Evolutionary conservation across 2,888 invertebrate species (phyloP), one percentile per base, ranked within the genome.

Genomic region (Perizoma affinitatum): DNA sequence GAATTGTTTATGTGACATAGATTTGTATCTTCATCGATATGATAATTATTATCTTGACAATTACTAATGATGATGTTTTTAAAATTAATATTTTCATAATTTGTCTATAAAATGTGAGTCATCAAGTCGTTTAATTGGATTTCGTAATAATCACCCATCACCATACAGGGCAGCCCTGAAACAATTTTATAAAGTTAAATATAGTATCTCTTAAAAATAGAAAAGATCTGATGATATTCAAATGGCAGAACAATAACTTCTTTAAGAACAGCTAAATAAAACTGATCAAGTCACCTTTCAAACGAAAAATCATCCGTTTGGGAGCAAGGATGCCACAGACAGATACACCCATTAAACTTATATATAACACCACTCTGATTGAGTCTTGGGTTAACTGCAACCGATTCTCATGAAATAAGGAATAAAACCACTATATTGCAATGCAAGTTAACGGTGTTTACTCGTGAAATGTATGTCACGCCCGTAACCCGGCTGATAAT

Each of bases 401-500:
- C n/a, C 42, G 36, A 43, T 43, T 58, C 22, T 54, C 44, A 51
- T 56, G 46, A 54, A 58, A 56, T 70, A 65, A 69, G 70, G 74
- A 76, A 70, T 74, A 65, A 68, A 74, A 68, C 59, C 66, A 66
- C 60, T 71, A 63, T 69, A 65, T 61, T 61, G 68, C 71, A 69
- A 72, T 7, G 38, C 5, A 38, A 6, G 68, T 73, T 69, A 70
- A 71, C 78, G 63, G 78, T 86, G 85, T 88, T 87, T 85, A 83
- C 85, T 68, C 76, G 71, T 76, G 78, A 80, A 82, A 90, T 85
- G 83, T 89, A 72, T 88, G 89, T 88, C 88, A 81, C 83, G 87
- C 85, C 84, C 86, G 87, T 87, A 87, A 86, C 84, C 83, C 80
- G 83, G 69, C 81, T 84, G 90, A 90, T 91, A 90, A 84, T 84